Conservation (phyloP, 1,140 invertebrate species). For the Steinernema khuongi region DNA sequence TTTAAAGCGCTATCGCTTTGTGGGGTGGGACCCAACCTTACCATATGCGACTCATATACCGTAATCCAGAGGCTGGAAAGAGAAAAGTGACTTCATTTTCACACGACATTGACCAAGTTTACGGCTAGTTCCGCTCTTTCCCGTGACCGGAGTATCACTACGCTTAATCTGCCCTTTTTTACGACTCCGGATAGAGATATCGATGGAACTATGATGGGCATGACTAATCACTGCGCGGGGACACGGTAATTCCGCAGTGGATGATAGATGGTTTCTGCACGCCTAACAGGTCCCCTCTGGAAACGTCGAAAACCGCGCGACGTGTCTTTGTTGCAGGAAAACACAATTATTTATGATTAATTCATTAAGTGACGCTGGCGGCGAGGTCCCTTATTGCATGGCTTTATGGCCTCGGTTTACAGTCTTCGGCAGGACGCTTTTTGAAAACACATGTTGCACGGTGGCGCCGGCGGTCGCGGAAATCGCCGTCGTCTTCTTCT, state of each 20-base stretch:
- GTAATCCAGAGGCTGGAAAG: too few species aligned
- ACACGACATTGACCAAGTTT: constrained; percentile 14
- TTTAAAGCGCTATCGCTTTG: too few species aligned
- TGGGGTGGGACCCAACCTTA: too few species aligned
- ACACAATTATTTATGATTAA: constrained; percentile 17
- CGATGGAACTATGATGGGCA: not conserved
- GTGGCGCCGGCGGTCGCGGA: not conserved
- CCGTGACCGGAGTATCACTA: constrained; percentile 1
- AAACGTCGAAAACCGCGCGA: constrained; percentile 10
- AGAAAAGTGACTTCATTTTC: not conserved
- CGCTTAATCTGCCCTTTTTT: not conserved
- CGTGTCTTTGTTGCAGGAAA: constrained; percentile 12
- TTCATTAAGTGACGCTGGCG: not conserved
- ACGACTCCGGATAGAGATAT: not conserved
- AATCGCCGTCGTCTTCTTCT: constrained; percentile 10
- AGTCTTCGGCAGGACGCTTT: not conserved
- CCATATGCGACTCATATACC: too few species aligned
- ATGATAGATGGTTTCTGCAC: not conserved
- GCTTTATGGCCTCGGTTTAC: constrained; percentile 14
- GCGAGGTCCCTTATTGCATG: not conserved
- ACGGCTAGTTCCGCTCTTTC: not conserved
- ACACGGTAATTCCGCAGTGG: not conserved
- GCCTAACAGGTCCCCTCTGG: not conserved
- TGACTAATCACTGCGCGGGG: not conserved
- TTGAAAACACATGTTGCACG: constrained; percentile 13